Conservation (phyloP, 1,140 invertebrate genomes). For the Panagrolaimus sp. region DNA sequence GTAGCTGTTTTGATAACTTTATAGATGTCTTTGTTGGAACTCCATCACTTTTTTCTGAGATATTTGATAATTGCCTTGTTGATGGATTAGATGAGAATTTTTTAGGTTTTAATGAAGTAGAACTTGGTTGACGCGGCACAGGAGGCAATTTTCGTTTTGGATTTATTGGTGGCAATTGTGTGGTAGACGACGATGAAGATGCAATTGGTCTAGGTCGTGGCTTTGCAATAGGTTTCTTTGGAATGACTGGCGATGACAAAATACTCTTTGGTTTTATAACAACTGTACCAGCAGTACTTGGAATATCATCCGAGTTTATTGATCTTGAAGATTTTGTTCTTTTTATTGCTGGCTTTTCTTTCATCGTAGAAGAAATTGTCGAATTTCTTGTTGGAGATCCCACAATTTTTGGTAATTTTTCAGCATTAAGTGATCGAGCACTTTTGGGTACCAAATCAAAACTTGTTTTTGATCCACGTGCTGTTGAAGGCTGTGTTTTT, state of each 20-base stretch:
- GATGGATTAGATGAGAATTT: conserved; percentile 5
- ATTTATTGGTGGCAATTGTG: too few relatives aligned
- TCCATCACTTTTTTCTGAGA: conserved; percentile 1
- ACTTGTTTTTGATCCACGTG: too few relatives aligned
- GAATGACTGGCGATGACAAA: too few relatives aligned
- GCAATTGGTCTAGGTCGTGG: not conserved
- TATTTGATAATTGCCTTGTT: not conserved
- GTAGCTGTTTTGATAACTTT: not conserved
- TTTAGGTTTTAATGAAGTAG: not conserved
- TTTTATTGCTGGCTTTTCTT: not conserved
- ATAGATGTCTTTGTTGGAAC: not conserved
- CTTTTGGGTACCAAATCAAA: too few relatives aligned
- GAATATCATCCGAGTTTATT: not conserved
- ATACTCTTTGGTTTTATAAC: not conserved
- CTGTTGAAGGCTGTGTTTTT: not conserved
- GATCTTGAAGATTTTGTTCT: not conserved
- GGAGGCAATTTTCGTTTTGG: conserved; percentile 4
- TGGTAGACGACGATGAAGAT: too few relatives aligned
- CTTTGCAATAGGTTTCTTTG: not conserved
- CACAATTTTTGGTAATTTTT: too few relatives aligned
- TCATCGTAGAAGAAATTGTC: too few relatives aligned
- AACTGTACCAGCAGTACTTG: not conserved
- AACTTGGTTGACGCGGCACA: not conserved
- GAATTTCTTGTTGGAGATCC: too few relatives aligned
- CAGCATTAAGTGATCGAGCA: too few relatives aligned